Conservation (phyloP, 2,888 invertebrate species). For the Protophormia terraenovae region DNA sequence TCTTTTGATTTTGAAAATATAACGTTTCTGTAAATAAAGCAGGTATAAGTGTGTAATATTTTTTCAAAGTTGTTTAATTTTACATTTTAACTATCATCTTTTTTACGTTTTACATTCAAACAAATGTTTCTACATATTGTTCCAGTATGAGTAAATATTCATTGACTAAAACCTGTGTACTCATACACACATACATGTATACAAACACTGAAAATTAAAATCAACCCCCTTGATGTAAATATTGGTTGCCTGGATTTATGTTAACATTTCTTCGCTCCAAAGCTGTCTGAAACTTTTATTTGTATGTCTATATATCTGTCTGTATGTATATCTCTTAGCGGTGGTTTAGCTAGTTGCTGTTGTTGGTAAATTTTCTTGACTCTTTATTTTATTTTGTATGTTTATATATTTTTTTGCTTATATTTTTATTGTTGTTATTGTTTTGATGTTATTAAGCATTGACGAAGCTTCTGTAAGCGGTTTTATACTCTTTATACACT, state of each 20-base stretch:
- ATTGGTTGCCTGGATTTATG: slow-evolving; percentile 4
- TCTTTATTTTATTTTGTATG: slow-evolving; percentile 27
- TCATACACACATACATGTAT: neutral
- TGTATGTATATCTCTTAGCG: too few species aligned
- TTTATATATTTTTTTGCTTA: slow-evolving; percentile 23
- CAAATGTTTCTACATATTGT: neutral
- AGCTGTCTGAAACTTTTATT: slow-evolving; percentile 1
- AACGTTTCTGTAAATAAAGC: neutral
- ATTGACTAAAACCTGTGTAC: too few species aligned
- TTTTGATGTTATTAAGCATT: slow-evolving; percentile 42
- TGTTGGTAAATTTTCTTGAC: slow-evolving; percentile 25
- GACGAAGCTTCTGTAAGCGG: slow-evolving; percentile 43
- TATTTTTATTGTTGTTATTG: neutral
- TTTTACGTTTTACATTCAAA: neutral
- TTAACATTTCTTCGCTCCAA: slow-evolving; percentile 53
- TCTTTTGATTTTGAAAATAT: neutral
- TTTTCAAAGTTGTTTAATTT: neutral
- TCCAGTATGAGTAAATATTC: neutral
- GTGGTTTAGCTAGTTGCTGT: neutral
- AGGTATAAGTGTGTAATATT: slow-evolving; percentile 4
- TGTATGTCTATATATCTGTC: neutral
- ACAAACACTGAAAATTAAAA: neutral
- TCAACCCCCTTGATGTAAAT: slow-evolving; percentile 32
- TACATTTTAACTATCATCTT: neutral
- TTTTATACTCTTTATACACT: slow-evolving; percentile 39